phyloP scores from a whole-genome alignment of 1,140 invertebrate genomes.

The Lordiphosa stackelbergi region DNA sequence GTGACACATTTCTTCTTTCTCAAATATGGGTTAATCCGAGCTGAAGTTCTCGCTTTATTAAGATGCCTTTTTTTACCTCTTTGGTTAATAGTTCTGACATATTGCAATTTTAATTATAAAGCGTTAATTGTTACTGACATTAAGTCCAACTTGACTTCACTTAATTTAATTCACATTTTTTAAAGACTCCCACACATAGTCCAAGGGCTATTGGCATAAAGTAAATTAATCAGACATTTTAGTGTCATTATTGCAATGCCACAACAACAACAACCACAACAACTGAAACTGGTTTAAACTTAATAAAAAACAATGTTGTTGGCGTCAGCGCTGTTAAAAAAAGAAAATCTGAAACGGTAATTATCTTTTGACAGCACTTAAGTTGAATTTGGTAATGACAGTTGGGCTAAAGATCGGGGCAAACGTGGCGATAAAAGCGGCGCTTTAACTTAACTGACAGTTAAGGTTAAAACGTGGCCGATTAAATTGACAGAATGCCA shows the following conservation, averaged over 20 bases:
- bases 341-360: slow-evolving; percentile 52
- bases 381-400: slow-evolving; percentile 68
- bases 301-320: slow-evolving; percentile 25
- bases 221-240: slow-evolving; percentile 31
- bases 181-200: background rate
- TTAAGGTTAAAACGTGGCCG: slow-evolving; percentile 55
- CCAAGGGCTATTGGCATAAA: slow-evolving; percentile 2
- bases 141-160: too few relatives aligned
- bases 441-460: slow-evolving; percentile 54
- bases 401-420: slow-evolving; percentile 44
- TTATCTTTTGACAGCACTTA: slow-evolving; percentile 74
- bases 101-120: too few relatives aligned
- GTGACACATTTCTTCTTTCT: too few relatives aligned
- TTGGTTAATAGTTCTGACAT: too few relatives aligned
- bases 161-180: too few relatives aligned
- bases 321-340: slow-evolving; percentile 29
- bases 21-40: too few relatives aligned
- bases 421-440: slow-evolving; percentile 43
- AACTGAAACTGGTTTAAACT: slow-evolving; percentile 46
- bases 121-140: too few relatives aligned
- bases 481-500: slow-evolving; percentile 59
- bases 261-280: slow-evolving; percentile 14
- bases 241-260: slow-evolving; percentile 27
- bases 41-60: too few relatives aligned
- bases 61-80: too few relatives aligned